phyloP scores from a whole-genome alignment of 35 echinoderm and acorn worm species.

The Strongylocentrotus purpuratus region DNA sequence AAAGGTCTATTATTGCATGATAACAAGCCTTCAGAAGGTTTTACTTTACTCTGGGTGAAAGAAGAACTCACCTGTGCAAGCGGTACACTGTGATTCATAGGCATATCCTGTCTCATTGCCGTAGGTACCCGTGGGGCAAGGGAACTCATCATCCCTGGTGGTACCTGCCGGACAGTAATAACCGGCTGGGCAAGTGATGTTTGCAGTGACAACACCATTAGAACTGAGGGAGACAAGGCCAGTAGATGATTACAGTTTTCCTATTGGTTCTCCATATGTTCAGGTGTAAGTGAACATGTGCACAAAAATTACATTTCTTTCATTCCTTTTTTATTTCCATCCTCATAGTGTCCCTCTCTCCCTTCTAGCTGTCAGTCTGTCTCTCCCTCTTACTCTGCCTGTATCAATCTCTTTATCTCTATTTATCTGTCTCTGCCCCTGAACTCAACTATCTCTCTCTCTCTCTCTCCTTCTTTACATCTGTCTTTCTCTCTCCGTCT shows the following conservation, averaged over 20 bases:
- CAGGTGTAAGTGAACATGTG: neutral
- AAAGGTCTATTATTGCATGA: no score
- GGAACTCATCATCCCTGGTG: conserved; percentile 68
- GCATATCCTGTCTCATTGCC: conserved; percentile 91
- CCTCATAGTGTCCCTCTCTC: no score
- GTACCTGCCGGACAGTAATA: conserved; percentile 83
- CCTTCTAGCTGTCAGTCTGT: no score
- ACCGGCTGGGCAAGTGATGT: conserved; percentile 85
- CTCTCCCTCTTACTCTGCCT: no score
- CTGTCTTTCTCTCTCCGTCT: no score
- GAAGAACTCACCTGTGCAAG: conserved; percentile 72
- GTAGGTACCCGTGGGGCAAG: conserved; percentile 90
- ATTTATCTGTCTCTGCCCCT: no score
- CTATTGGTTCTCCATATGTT: neutral
- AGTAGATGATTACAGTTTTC: neutral
- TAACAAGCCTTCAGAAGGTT: no score
- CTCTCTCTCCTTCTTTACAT: no score
- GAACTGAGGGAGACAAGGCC: conserved; percentile 54
- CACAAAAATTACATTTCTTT: no score
- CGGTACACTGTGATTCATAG: conserved; percentile 73
- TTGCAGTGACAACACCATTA: conserved; percentile 79
- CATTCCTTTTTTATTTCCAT: no score
- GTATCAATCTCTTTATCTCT: no score
- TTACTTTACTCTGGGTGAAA: neutral
- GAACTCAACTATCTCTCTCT: no score